phyloP scores from a whole-genome alignment of 2,113 vertebrate genomes.

The Chloroceryle aenea region DNA sequence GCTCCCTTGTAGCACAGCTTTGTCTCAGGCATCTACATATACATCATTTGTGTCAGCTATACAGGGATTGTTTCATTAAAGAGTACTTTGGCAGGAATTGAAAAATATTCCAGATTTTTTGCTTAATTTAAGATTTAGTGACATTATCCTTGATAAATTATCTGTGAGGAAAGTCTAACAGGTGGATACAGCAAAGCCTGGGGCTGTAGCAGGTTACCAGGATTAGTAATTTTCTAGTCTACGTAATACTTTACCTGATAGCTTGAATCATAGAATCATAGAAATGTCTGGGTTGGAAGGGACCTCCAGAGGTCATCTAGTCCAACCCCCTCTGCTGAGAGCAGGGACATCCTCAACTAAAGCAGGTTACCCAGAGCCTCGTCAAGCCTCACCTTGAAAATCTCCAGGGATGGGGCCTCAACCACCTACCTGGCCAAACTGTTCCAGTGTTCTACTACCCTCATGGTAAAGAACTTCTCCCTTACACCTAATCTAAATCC shows the following conservation, averaged over 20 bases:
- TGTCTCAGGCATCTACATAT: neutral
- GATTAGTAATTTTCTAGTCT: neutral
- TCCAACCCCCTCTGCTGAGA: too few relatives aligned
- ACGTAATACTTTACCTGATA: accelerated
- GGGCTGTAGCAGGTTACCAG: neutral
- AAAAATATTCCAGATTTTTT: neutral
- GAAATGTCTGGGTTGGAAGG: too few relatives aligned
- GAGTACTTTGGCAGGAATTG: neutral
- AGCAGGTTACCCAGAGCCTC: too few relatives aligned
- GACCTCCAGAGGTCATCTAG: too few relatives aligned
- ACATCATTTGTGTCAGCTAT: neutral
- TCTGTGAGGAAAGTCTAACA: neutral
- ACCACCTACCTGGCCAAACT: too few relatives aligned
- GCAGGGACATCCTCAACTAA: too few relatives aligned
- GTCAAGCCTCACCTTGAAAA: too few relatives aligned
- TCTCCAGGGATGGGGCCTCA: too few relatives aligned
- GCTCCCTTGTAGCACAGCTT: neutral
- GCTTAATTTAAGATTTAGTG: neutral
- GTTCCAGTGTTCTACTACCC: too few relatives aligned
- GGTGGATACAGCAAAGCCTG: neutral
- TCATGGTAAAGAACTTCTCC: too few relatives aligned
- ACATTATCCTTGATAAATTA: neutral
- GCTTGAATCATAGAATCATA: neutral
- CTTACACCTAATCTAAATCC: too few relatives aligned
- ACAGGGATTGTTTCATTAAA: neutral